phyloP scores from a whole-genome alignment of 1,140 invertebrate species.

The Bombyx mori region ASM3026992v2 NC_085134.1:3733001-3733500 shows the following conservation, averaged over 20 bases:
- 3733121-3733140: conserved; percentile 84
- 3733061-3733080: conserved; percentile 71
- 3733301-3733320: no score
- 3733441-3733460: no score
- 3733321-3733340: no score
- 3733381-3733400: no score
- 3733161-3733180: conserved; percentile 88
- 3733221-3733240: conserved; percentile 81
- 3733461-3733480: no score
- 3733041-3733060: conserved; percentile 49
- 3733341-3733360: no score
- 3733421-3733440: no score
- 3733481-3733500: no score
- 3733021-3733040: conserved; percentile 12
- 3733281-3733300: no score
- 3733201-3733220: conserved; percentile 81
- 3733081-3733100: conserved; percentile 75
- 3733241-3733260: conserved; percentile 84
- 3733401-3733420: no score
- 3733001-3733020: no score
- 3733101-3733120: conserved; percentile 74
- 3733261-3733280: conserved; percentile 58
- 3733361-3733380: no score
- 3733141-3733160: conserved; percentile 84
- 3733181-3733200: conserved; percentile 84